Conservation (phyloP, 2,888 invertebrate genomes). For the Limnephilus auricula region DNA sequence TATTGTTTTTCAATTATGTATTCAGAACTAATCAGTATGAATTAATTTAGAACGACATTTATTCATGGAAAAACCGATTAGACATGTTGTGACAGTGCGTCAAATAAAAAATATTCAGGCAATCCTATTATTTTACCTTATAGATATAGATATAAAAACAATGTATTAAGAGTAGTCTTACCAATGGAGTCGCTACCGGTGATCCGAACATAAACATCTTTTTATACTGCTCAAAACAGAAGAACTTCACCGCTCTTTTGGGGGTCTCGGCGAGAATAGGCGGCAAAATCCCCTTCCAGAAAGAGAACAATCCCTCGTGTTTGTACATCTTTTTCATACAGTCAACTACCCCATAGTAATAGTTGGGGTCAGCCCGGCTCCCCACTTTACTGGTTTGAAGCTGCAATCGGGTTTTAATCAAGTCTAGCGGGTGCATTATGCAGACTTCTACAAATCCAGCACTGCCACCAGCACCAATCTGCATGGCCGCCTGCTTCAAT, state of each 20-base stretch:
- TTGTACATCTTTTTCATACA: conserved; percentile 93
- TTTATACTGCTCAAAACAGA: conserved; percentile 96
- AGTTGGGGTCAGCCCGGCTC: conserved; percentile 75
- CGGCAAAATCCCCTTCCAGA: conserved; percentile 96
- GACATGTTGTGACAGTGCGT: neutral
- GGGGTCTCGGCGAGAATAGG: conserved; percentile 97
- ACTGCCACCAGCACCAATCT: conserved; percentile 92
- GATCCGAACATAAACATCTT: conserved; percentile 89
- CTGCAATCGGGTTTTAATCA: conserved; percentile 94
- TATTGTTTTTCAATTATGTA: too few species aligned
- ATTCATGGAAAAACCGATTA: neutral
- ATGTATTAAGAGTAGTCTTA: conserved; percentile 73
- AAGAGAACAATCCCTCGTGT: conserved; percentile 89
- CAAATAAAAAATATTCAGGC: neutral
- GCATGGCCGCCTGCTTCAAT: conserved; percentile 85
- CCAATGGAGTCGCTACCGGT: conserved; percentile 85
- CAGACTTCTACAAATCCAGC: conserved; percentile 97
- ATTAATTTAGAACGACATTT: neutral
- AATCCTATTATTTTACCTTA: neutral
- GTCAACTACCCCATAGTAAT: conserved; percentile 89
- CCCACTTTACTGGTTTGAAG: conserved; percentile 78
- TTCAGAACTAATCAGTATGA: neutral
- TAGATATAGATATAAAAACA: neutral
- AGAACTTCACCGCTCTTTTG: conserved; percentile 95
- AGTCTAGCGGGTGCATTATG: conserved; percentile 96